Evolutionary conservation across 2,797 vertebrate species (phyloP).

Genomic region (Acomys russatus): DNA sequence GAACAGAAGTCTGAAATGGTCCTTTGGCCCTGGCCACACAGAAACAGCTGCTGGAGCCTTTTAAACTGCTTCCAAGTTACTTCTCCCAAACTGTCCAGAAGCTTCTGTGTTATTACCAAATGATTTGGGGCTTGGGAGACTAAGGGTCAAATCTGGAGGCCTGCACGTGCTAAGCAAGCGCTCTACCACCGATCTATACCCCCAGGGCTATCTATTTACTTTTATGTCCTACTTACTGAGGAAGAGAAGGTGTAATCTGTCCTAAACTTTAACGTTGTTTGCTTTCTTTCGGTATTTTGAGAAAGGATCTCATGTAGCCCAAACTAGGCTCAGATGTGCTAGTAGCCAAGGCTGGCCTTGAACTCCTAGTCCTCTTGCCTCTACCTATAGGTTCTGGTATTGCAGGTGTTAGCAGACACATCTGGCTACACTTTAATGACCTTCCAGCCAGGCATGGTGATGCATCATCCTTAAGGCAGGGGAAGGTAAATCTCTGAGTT

Average conservation of each 20-base stretch:
- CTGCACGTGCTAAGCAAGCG: neutral
- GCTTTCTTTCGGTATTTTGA: neutral
- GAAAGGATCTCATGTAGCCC: neutral
- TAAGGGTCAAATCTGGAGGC: neutral
- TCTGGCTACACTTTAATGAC: neutral
- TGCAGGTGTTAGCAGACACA: neutral
- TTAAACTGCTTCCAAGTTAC: neutral
- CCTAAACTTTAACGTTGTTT: neutral
- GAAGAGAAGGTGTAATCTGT: neutral
- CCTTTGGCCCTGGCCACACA: neutral
- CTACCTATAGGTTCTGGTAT: neutral
- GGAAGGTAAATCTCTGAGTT: neutral
- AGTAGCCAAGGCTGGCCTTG: neutral
- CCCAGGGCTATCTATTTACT: neutral
- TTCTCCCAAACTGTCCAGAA: neutral
- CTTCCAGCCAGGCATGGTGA: neutral
- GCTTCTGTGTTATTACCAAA: neutral
- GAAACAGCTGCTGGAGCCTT: neutral
- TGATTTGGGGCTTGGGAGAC: neutral
- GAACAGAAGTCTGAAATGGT: neutral
- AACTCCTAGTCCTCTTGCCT: neutral
- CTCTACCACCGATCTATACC: too few relatives aligned
- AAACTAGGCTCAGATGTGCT: neutral
- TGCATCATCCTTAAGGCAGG: neutral
- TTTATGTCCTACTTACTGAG: neutral